Conservation (phyloP, 2,888 invertebrate genomes). For the Cremastinae sp. region DNA sequence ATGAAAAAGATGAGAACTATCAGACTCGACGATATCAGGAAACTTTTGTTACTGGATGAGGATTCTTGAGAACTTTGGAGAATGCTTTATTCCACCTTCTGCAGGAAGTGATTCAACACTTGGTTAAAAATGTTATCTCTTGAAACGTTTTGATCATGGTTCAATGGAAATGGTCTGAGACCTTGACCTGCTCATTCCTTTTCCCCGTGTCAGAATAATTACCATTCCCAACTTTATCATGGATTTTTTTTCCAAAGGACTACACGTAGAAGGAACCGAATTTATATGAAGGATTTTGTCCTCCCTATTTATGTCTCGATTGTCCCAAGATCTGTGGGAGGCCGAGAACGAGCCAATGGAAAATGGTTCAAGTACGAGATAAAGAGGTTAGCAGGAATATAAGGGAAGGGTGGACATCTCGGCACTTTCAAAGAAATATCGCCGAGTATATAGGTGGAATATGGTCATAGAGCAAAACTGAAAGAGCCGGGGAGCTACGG, state of each 20-base stretch:
- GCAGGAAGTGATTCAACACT: too few relatives aligned
- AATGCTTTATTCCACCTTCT: too few relatives aligned
- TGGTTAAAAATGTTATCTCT: too few relatives aligned
- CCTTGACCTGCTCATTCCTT: too few relatives aligned
- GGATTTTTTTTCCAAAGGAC: neutral
- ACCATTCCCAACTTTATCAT: neutral
- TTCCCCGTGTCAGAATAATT: neutral
- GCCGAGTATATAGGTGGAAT: conserved; percentile 6
- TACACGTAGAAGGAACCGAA: neutral
- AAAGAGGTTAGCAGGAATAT: conserved; percentile 22
- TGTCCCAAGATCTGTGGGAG: conserved; percentile 13
- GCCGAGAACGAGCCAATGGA: conserved; percentile 64
- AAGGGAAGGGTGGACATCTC: conserved; percentile 60
- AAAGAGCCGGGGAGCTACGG: neutral
- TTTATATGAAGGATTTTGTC: conserved; percentile 32
- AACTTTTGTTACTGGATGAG: conserved; percentile 16
- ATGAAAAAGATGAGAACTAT: conserved; percentile 14
- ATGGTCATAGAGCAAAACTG: conserved; percentile 21
- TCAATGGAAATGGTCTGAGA: too few relatives aligned
- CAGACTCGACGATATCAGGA: conserved; percentile 26
- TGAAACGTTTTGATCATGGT: too few relatives aligned
- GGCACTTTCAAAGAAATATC: conserved; percentile 70
- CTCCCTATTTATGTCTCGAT: neutral
- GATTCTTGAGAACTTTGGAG: neutral
- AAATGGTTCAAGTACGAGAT: conserved; percentile 63